Evolutionary conservation across 2,888 invertebrate species (phyloP).

Genomic region (Danaus chrysippus): DNA sequence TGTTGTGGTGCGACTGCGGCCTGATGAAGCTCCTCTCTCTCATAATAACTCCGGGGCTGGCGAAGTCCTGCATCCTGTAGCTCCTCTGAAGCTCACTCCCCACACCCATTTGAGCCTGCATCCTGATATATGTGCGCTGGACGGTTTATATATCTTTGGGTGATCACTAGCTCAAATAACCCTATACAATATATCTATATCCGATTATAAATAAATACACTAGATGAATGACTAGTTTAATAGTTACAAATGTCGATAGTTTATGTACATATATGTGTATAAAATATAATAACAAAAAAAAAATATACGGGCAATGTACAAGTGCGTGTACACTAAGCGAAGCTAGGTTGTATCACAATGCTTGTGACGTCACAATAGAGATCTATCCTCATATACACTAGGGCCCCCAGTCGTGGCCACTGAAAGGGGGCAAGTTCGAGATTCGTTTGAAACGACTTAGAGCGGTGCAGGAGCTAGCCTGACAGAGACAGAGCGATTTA

Average conservation of each 20-base stretch:
- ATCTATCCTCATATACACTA: slow-evolving; percentile 73
- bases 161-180: slow-evolving; percentile 26
- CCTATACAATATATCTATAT: slow-evolving; percentile 38
- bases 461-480: slow-evolving; percentile 68
- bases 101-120: slow-evolving; percentile 71
- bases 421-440: slow-evolving; percentile 66
- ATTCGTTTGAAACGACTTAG: slow-evolving; percentile 63
- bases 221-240: slow-evolving; percentile 78
- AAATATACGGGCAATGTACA: slow-evolving; percentile 59
- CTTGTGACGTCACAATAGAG: slow-evolving; percentile 78
- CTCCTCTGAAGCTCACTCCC: slow-evolving; percentile 72
- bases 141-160: slow-evolving; percentile 54
- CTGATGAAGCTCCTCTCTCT: slow-evolving; percentile 85
- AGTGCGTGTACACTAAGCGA: slow-evolving; percentile 62
- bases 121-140: slow-evolving; percentile 38
- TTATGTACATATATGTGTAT: slow-evolving; percentile 40
- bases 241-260: slow-evolving; percentile 58
- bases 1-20: slow-evolving; percentile 78
- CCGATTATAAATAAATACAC: slow-evolving; percentile 67
- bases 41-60: slow-evolving; percentile 78
- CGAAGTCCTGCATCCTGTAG: slow-evolving; percentile 78
- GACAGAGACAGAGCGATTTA: slow-evolving; percentile 71
- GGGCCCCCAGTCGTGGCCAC: slow-evolving; percentile 71
- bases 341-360: slow-evolving; percentile 61
- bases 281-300: slow-evolving; percentile 42